Conservation (phyloP, 2,113 vertebrate species). For the Bambusicola thoracicus region DNA sequence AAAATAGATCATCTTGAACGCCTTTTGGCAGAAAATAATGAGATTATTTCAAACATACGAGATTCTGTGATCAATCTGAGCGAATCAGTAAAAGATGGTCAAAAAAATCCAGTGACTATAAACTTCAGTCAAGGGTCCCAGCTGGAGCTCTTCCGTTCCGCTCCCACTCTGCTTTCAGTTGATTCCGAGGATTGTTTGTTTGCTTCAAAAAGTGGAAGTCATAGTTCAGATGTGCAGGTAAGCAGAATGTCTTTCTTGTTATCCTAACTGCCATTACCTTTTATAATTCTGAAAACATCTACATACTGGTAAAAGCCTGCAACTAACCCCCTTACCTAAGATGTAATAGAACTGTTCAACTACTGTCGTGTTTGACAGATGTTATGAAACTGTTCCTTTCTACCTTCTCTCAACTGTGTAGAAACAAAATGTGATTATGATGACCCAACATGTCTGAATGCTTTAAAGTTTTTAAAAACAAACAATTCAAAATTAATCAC, state of each 20-base stretch:
- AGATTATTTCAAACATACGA: constrained; percentile 88
- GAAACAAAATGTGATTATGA: background rate
- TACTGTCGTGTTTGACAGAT: background rate
- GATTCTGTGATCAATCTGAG: constrained; percentile 87
- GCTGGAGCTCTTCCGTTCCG: constrained; percentile 50
- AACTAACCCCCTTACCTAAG: background rate
- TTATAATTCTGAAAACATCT: background rate
- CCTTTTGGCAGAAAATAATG: constrained; percentile 91
- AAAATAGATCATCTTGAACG: constrained; percentile 92
- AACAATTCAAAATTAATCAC: background rate
- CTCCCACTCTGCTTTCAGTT: constrained; percentile 61
- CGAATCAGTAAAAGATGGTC: constrained; percentile 82
- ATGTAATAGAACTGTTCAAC: background rate
- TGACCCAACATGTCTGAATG: background rate
- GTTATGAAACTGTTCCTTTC: background rate
- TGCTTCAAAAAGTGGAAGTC: constrained; percentile 70
- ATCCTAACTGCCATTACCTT: background rate
- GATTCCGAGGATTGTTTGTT: constrained; percentile 80
- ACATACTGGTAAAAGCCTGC: background rate
- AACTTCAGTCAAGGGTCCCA: constrained; percentile 77
- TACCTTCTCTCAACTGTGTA: background rate
- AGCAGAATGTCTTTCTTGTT: background rate
- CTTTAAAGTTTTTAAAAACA: background rate
- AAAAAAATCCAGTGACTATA: constrained; percentile 70
- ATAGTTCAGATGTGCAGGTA: constrained; percentile 84